A percentile compares a stretch with the other conserved stretches of the same genome.
Conservation (phyloP, 2,888 invertebrate species). For the Margaritifera margaritifera region DNA sequence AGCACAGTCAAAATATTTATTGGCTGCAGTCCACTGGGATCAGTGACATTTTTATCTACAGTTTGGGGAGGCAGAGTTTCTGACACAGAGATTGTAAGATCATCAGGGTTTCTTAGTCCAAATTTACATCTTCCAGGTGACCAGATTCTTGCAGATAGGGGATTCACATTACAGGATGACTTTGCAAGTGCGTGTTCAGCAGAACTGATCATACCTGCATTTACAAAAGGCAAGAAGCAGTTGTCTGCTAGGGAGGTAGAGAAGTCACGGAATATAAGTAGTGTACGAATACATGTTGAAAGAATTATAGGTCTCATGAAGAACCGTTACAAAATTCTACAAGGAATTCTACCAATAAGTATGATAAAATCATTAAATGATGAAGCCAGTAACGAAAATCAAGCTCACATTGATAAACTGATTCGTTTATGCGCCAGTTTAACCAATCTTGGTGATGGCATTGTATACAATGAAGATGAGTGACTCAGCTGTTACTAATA, state of each 20-base stretch:
- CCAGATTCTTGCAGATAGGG: constrained; percentile 41
- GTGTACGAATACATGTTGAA: constrained; percentile 39
- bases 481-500: not conserved
- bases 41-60: constrained; percentile 30
- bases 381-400: constrained; percentile 2
- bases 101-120: constrained; percentile 27
- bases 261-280: constrained; percentile 23
- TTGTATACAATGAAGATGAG: constrained; percentile 18
- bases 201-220: constrained; percentile 33
- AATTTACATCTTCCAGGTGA: constrained; percentile 32
- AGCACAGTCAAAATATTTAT: no score
- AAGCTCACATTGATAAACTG: constrained; percentile 23
- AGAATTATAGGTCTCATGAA: constrained; percentile 40
- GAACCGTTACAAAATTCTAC: constrained; percentile 29
- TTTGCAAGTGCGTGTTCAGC: constrained; percentile 30
- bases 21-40: not conserved
- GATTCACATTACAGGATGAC: constrained; percentile 39
- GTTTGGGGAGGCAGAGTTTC: constrained; percentile 41
- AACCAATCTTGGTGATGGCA: constrained; percentile 25
- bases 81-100: constrained; percentile 30
- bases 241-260: constrained; percentile 35
- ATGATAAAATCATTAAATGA: constrained; percentile 19
- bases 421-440: constrained; percentile 26
- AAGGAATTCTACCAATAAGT: constrained; percentile 27
- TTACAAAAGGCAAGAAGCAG: constrained; percentile 35